Percentiles rank a stretch among this genome's conserved stretches.
These are phyloP conservation scores for Casuarius casuarius DNA, from an alignment of 2,113 vertebrate genomes.

Conservation along the genomic window DNA sequence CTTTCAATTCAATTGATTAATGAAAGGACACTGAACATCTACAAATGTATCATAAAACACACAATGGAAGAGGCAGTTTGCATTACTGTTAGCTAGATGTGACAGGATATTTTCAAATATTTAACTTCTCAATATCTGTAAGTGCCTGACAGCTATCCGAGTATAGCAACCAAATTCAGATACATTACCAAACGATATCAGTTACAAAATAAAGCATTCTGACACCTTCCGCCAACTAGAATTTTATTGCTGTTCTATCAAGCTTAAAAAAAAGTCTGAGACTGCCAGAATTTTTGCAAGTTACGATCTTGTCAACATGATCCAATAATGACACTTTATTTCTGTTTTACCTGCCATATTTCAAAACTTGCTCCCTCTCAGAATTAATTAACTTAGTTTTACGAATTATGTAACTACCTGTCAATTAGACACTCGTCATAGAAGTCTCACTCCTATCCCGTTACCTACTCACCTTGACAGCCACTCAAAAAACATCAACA, in stretches of 20 bases:
- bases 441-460: not conserved
- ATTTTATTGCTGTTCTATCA: not conserved
- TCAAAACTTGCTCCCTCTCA: not conserved
- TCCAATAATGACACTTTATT: not conserved
- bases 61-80: not conserved
- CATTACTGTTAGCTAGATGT: not conserved
- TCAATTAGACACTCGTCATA: not conserved
- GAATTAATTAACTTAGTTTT: not conserved
- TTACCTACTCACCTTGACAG: not conserved
- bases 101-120: not conserved
- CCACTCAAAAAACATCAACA: not conserved
- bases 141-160: not conserved
- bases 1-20: not conserved
- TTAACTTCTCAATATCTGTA: not conserved
- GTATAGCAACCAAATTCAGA: not conserved
- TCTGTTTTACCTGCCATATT: not conserved
- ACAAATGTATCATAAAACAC: not conserved
- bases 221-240: not conserved
- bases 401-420: not conserved
- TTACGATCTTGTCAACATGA: not conserved
- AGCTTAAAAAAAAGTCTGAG: not conserved
- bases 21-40: not conserved
- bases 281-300: not conserved
- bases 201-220: not conserved
- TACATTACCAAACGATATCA: not conserved